These are phyloP conservation scores for Patella caerulea DNA, from an alignment of 2,888 invertebrate genomes.

Conservation along the genomic window DNA sequence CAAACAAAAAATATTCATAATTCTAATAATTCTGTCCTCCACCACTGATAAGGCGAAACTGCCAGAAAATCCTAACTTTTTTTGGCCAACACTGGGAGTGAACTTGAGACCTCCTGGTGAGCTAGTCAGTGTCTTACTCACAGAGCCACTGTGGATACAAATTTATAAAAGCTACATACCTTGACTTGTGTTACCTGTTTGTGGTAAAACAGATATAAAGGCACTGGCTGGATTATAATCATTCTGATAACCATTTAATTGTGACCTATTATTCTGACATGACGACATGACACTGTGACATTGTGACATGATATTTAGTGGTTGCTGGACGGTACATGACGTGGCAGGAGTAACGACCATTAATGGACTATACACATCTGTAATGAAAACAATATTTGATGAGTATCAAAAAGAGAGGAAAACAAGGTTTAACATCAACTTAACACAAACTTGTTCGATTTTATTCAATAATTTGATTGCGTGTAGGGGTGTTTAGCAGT, in stretches of 20 bases:
- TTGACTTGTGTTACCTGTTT: constrained; percentile 19
- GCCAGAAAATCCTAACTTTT: too few species aligned
- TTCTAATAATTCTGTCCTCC: too few species aligned
- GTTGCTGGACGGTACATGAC: constrained; percentile 44
- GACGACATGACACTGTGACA: constrained; percentile 17
- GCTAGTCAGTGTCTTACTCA: too few species aligned
- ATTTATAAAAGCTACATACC: constrained; percentile 25
- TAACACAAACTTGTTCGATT: too few species aligned
- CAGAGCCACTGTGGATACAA: not conserved
- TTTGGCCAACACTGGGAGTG: too few species aligned
- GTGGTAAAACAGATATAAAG: constrained; percentile 44
- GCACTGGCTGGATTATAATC: constrained; percentile 55
- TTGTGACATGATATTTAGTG: constrained; percentile 45
- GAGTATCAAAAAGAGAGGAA: too few species aligned
- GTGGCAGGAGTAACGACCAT: constrained; percentile 57
- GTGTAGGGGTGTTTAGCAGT: too few species aligned
- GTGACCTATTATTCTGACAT: constrained; percentile 20
- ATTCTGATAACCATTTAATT: constrained; percentile 58
- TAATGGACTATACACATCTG: constrained; percentile 59
- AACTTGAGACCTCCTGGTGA: too few species aligned
- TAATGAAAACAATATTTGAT: not conserved
- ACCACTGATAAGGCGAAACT: not conserved
- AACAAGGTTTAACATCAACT: too few species aligned
- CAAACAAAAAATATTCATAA: too few species aligned
- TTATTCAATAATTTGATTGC: too few species aligned